Evolutionary conservation across 37 sponge, comb jelly and placozoan genomes (phyloP), one percentile per base, ranked within the genome.

Genomic region (Theonella swinhoei): DNA sequence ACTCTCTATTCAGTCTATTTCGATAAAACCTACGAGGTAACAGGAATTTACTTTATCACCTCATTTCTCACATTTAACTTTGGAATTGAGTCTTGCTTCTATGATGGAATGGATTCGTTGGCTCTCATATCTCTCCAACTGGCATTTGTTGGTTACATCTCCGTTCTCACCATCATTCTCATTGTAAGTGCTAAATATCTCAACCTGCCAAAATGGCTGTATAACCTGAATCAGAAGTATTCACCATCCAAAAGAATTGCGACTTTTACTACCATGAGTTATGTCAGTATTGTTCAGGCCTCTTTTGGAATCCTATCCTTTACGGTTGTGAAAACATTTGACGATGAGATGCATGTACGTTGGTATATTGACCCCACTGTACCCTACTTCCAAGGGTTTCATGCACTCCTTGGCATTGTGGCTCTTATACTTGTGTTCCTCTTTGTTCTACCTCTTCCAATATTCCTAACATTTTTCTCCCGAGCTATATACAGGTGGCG

Each of bases 351-450:
- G 17, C 71, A 37, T 26, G 26, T 64, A 2, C 80, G 80, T 4
- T 89, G 90, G 90, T 58, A 26, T 17, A 37, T 29, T 28, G 90
- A 89, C 72, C 80, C 85, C 25, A 89, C 59, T 58, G 34, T 68
- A 7, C 23, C 7, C 19, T 89, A 89, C 67, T 84, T 74, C 60
- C n/a, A 65, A 17, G 87, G 78, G 14, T 71, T 3, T 7, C 87
- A 87, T 61, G 60, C 3, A 1, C 31, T 89, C 30, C 40, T 72
- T 0, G 60, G 39, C 20, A 30, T 64, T 28, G 33, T 84, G 30
- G 61, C 76, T 0, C 7, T 79, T 26, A 24, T 72, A 2, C 61
- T 84, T 22, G 9, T 89, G 0, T 3, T 89, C 35, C n/a, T 89
- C 17, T 87, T 78, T 26, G 73, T 87, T 11, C 54, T 87, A 22